Percentiles rank a stretch among this genome's conserved stretches.
phyloP scores from a whole-genome alignment of 2,113 vertebrate species.

The Sminthopsis crassicaudata region DNA sequence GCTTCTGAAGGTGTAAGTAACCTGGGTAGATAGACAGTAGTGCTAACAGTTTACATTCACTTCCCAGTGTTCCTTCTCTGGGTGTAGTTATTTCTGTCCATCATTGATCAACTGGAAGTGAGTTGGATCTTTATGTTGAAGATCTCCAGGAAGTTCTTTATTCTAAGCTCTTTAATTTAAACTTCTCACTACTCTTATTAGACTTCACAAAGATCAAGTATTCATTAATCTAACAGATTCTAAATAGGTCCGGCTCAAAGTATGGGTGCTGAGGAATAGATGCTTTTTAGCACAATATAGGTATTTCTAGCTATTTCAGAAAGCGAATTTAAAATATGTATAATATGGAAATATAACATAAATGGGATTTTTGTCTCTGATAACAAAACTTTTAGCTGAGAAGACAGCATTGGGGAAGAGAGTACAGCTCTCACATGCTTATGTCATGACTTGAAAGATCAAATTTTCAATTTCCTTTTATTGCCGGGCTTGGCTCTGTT shows the following conservation, averaged over 20 bases:
- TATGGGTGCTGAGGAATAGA: neutral
- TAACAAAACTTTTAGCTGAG: neutral
- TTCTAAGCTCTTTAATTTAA: neutral
- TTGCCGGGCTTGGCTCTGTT: neutral
- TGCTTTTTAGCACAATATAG: neutral
- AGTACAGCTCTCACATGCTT: neutral
- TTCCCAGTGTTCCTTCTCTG: too few relatives aligned
- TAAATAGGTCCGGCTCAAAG: neutral
- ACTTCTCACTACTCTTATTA: neutral
- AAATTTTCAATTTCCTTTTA: neutral
- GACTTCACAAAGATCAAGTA: neutral
- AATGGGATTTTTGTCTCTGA: neutral
- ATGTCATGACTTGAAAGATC: neutral
- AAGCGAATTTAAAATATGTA: neutral
- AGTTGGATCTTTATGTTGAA: too few relatives aligned
- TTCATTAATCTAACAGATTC: neutral
- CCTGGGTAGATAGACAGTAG: too few relatives aligned
- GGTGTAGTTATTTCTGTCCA: too few relatives aligned
- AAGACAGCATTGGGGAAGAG: neutral
- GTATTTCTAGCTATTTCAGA: neutral
- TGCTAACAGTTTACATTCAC: too few relatives aligned
- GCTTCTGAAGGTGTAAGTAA: too few relatives aligned
- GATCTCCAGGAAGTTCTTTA: neutral
- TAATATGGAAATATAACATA: neutral
- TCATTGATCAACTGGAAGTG: too few relatives aligned